Conservation (phyloP, 2,888 invertebrate genomes). For the Cepaea hortensis region DNA sequence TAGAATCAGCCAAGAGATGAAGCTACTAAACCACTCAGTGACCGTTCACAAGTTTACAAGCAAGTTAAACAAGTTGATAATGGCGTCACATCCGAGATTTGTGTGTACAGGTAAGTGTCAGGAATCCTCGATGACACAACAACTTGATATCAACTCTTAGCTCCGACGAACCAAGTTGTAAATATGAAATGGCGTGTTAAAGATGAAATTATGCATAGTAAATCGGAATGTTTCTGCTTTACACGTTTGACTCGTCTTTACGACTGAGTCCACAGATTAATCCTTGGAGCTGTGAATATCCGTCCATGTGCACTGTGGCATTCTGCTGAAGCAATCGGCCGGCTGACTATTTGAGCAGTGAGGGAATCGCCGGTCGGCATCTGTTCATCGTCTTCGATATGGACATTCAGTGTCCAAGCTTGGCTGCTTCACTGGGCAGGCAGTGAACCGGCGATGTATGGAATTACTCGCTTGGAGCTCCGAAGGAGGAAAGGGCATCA, state of each 20-base stretch:
- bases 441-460: slow-evolving; percentile 37
- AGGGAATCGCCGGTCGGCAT: slow-evolving; percentile 41
- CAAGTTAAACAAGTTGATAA: too few species aligned
- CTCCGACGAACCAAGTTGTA: not conserved
- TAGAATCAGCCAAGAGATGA: too few species aligned
- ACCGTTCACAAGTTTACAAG: too few species aligned
- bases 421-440: slow-evolving; percentile 34
- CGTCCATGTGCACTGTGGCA: slow-evolving; percentile 41
- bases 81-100: not conserved
- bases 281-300: slow-evolving; percentile 34
- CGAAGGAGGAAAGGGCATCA: slow-evolving; percentile 39
- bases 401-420: slow-evolving; percentile 21
- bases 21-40: too few species aligned
- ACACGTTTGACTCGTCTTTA: not conserved
- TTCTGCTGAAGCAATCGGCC: slow-evolving; percentile 40
- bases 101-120: not conserved
- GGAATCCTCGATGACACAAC: not conserved
- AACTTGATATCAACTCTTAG: not conserved
- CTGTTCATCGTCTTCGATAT: slow-evolving; percentile 11
- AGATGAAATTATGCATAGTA: slow-evolving; percentile 39
- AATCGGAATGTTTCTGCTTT: slow-evolving; percentile 8
- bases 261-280: slow-evolving; percentile 32
- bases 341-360: slow-evolving; percentile 30
- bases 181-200: not conserved
- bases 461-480: slow-evolving; percentile 46